A percentile compares a stretch with the other conserved stretches of the same genome.
phyloP scores from a whole-genome alignment of 2,113 vertebrate species.

The Butastur rufipennis region DNA sequence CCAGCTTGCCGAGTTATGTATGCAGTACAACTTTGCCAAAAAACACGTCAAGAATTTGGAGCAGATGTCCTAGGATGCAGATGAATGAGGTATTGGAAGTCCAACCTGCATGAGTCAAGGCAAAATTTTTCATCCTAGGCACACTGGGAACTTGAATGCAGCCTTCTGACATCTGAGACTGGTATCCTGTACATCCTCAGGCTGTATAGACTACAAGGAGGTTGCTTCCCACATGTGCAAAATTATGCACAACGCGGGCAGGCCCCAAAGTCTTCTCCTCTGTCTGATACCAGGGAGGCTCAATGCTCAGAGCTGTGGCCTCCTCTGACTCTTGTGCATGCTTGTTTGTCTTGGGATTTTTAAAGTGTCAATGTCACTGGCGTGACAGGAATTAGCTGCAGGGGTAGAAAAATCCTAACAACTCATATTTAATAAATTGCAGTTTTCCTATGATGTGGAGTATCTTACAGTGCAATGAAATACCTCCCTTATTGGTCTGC shows the following conservation, averaged over 20 bases:
- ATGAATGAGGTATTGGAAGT: not conserved
- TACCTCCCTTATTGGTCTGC: slow-evolving; percentile 25
- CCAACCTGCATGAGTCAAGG: not conserved
- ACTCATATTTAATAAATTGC: not conserved
- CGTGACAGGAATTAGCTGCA: not conserved
- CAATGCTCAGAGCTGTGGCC: not conserved
- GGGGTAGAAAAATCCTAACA: not conserved
- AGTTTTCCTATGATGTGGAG: not conserved
- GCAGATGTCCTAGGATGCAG: not conserved
- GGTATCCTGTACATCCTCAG: not conserved
- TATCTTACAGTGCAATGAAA: slow-evolving; percentile 3
- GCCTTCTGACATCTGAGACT: not conserved
- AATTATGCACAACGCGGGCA: not conserved
- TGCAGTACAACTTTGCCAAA: not conserved
- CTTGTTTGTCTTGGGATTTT: not conserved
- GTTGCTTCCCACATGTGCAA: not conserved
- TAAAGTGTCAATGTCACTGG: not conserved
- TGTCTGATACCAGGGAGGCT: not conserved
- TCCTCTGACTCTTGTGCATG: not conserved
- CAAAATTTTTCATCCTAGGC: not conserved
- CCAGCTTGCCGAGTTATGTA: not conserved
- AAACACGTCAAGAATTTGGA: not conserved
- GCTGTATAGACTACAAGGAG: not conserved
- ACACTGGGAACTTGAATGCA: not conserved
- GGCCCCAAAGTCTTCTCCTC: not conserved